Evolutionary conservation across 2,888 invertebrate species (phyloP), one percentile per base, ranked within the genome.

Genomic region (Selenia dentaria): DNA sequence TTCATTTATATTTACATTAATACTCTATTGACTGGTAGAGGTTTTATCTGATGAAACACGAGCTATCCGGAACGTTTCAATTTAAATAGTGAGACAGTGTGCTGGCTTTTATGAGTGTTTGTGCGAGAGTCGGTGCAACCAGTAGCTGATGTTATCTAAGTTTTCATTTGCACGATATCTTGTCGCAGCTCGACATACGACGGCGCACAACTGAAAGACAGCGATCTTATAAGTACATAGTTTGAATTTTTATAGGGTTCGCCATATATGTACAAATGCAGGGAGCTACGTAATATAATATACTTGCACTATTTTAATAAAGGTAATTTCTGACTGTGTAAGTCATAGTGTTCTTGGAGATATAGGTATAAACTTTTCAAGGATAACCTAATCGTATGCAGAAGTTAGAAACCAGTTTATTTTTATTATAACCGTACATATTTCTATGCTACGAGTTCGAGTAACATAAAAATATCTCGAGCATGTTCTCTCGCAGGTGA

Each of bases 101-200:
- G 13, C 18, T 22, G 9, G 1, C 22, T 24, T 6, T 5, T 10
- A 29, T 13, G 13, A 8, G 27, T 27, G 35, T 55, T 61, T 55
- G 59, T 57, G 54, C 53, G 49, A 42, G 35, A 55, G 40, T 39
- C 53, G 31, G 46, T 54, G 40, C 32, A 47, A 47, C 44, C 39
- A 52, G 48, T 57, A 54, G 48, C 53, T 52, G 70, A 72, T 68
- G 62, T 65, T 69, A 67, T 71, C 67, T 56, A 44, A 48, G 57
- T 61, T 67, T 69, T 65, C 67, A 70, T 70, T 72, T 64, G 59
- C 59, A 54, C 54, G 53, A 57, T 58, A 54, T 48, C 24, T 56
- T 41, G 48, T 41, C 35, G 37, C 42, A 39, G 38, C 47, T 39
- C 41, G 49, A 52, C 43, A 34, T 44, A 42, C 39, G 50, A 51